Evolutionary conservation across 2,888 invertebrate genomes (phyloP).

Genomic region (Temnothorax ravouxi): DNA sequence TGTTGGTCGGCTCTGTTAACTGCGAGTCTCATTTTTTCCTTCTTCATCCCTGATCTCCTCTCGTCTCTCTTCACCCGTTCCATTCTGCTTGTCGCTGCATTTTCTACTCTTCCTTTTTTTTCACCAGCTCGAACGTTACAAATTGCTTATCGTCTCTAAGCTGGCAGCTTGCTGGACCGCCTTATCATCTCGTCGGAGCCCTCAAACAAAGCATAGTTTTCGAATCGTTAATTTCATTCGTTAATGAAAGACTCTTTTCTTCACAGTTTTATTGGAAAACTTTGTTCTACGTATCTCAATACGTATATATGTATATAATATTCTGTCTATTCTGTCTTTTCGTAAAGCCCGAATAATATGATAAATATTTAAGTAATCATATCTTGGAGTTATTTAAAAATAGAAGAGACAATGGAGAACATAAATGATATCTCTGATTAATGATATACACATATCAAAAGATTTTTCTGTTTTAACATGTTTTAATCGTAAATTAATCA

Average conservation of each 20-base stretch:
- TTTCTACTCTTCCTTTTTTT: constrained; percentile 67
- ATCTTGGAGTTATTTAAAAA: background rate
- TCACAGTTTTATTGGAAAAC: background rate
- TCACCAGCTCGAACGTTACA: constrained; percentile 80
- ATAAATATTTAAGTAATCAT: background rate
- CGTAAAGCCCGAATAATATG: background rate
- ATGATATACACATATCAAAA: background rate
- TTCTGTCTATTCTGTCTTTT: background rate
- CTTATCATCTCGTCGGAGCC: constrained; percentile 80
- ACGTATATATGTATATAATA: background rate
- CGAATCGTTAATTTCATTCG: background rate
- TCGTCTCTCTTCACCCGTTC: background rate
- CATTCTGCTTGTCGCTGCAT: constrained; percentile 22
- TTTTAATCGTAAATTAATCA: background rate
- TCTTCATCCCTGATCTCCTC: constrained; percentile 36
- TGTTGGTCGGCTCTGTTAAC: constrained; percentile 53
- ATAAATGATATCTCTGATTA: background rate
- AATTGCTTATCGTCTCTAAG: constrained; percentile 84
- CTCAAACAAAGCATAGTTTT: constrained; percentile 59
- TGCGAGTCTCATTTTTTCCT: constrained; percentile 58
- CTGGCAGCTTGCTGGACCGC: constrained; percentile 78
- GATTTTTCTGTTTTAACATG: background rate
- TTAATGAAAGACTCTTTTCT: background rate
- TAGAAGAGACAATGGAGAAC: background rate
- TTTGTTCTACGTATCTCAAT: background rate